Conservation (phyloP, 2,888 invertebrate species). For the Norana najaformis region DNA sequence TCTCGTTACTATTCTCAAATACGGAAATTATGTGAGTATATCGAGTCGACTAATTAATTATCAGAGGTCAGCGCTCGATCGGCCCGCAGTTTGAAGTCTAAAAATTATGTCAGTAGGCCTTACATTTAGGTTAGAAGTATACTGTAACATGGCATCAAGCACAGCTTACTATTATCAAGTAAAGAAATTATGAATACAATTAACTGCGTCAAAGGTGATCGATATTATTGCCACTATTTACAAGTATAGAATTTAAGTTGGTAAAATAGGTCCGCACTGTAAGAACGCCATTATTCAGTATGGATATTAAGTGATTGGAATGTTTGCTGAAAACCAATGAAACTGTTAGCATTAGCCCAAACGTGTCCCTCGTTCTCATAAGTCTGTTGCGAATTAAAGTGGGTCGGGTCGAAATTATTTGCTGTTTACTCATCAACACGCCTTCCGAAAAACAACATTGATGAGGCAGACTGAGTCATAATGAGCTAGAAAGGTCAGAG, state of each 20-base stretch:
- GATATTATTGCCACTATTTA: not conserved
- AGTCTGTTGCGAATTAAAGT: not conserved
- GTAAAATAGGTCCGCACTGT: not conserved
- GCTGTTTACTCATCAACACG: not conserved
- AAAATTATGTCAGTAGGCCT: too few species aligned
- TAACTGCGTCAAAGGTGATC: not conserved
- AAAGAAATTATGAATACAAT: not conserved
- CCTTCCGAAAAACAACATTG: not conserved
- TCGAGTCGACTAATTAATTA: not conserved
- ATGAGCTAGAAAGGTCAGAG: not conserved
- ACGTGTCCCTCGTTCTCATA: not conserved
- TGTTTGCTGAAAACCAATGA: not conserved
- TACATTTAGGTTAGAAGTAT: too few species aligned
- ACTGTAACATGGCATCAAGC: not conserved
- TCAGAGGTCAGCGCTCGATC: not conserved
- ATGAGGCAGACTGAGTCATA: not conserved
- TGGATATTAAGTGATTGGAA: not conserved
- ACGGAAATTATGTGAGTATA: slow-evolving; percentile 89
- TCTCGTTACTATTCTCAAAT: slow-evolving; percentile 78
- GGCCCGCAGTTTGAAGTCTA: too few species aligned
- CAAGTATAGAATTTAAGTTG: not conserved
- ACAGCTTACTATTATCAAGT: not conserved
- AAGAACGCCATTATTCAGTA: not conserved
- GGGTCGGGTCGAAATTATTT: not conserved
- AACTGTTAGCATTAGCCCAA: not conserved